Percentiles rank a stretch among this genome's conserved stretches.
phyloP scores from a whole-genome alignment of 2,113 vertebrate genomes.

The Myiozetetes cayanensis region DNA sequence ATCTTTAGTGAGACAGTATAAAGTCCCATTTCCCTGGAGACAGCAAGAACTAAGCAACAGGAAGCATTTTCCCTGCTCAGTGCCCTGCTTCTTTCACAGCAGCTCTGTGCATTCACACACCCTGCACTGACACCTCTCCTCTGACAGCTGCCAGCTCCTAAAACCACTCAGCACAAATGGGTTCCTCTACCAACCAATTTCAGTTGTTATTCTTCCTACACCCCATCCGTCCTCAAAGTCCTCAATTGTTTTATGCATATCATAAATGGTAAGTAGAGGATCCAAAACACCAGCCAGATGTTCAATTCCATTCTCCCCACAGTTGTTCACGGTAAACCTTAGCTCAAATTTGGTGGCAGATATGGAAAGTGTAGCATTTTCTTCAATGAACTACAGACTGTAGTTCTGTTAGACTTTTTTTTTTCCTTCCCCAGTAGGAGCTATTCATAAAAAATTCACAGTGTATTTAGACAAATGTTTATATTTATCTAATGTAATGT shows the following conservation, averaged over 20 bases:
- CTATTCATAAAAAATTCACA: neutral
- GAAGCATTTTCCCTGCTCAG: neutral
- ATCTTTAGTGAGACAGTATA: neutral
- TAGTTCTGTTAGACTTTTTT: neutral
- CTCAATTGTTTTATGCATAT: neutral
- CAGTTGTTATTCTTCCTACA: neutral
- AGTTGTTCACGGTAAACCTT: neutral
- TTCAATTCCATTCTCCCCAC: rapidly evolving
- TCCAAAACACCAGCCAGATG: neutral
- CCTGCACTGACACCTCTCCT: neutral
- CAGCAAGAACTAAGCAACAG: neutral
- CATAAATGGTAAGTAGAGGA: neutral
- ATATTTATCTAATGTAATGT: neutral
- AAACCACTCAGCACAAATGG: neutral
- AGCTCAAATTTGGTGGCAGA: neutral
- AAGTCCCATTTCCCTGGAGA: neutral
- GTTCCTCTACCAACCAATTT: neutral
- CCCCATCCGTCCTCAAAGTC: neutral
- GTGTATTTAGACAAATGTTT: neutral
- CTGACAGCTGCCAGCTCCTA: neutral
- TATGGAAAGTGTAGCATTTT: neutral
- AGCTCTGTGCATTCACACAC: neutral
- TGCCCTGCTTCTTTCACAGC: neutral
- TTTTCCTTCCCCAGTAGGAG: neutral
- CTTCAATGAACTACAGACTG: neutral